Evolutionary conservation across 2,888 invertebrate genomes (phyloP).

Genomic region (Pseudococcus jackbeardsleyi): DNA sequence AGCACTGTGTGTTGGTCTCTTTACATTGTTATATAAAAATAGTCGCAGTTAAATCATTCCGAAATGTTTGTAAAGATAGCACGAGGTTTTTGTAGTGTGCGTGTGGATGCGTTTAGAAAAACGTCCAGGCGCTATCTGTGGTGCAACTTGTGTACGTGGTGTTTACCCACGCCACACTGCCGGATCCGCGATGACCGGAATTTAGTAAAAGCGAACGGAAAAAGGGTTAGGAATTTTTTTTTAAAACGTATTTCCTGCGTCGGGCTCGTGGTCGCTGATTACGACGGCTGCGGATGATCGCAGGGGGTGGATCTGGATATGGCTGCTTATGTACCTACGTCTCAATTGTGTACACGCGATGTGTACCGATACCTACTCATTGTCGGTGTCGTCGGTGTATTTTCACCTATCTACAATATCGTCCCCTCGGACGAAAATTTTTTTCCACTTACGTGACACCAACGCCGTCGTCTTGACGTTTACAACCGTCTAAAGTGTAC

Average conservation of each 20-base stretch:
- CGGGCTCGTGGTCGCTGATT: background rate
- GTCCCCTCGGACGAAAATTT: background rate
- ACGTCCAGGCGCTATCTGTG: constrained; percentile 29
- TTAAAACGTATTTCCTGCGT: background rate
- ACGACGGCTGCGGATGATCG: constrained; percentile 3
- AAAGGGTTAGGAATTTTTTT: constrained; percentile 16
- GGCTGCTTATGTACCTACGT: background rate
- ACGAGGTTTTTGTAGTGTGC: constrained; percentile 37
- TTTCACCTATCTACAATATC: background rate
- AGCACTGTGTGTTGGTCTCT: background rate
- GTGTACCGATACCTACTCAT: background rate
- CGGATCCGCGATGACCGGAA: constrained; percentile 16
- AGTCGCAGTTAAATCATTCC: constrained; percentile 46
- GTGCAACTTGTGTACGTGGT: background rate
- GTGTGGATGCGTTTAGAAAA: constrained; percentile 45
- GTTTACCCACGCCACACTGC: background rate
- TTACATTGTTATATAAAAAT: constrained; percentile 58
- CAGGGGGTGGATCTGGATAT: constrained; percentile 1
- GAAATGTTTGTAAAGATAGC: constrained; percentile 52
- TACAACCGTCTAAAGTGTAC: background rate
- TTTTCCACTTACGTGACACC: background rate
- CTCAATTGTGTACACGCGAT: constrained; percentile 46
- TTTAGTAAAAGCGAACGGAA: background rate
- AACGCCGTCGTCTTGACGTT: background rate
- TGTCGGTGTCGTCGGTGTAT: background rate